Percentiles rank a stretch among this genome's conserved stretches.
Conservation (phyloP, 2,888 invertebrate genomes). For the Itoplectis maculator region DNA sequence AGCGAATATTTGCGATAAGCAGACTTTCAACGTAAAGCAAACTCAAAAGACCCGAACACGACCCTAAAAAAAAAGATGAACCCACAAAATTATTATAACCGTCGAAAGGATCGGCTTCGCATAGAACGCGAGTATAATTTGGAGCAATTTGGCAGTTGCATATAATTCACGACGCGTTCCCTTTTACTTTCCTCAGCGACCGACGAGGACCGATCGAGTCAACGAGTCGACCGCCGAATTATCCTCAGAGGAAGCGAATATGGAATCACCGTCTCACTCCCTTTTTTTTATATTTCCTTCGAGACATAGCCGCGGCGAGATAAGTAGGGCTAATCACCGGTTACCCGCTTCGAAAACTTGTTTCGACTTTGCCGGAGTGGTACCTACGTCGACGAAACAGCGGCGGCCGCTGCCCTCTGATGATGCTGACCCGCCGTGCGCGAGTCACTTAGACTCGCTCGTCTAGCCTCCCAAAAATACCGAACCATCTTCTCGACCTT, state of each 20-base stretch:
- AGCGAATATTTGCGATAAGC: slow-evolving; percentile 18
- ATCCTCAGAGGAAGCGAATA: background rate
- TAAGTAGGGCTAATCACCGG: slow-evolving; percentile 83
- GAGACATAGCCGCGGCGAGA: slow-evolving; percentile 69
- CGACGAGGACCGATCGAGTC: too few species aligned
- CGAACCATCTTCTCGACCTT: background rate
- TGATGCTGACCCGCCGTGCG: slow-evolving; percentile 1
- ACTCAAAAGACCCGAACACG: slow-evolving; percentile 27
- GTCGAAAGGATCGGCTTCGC: slow-evolving; percentile 51
- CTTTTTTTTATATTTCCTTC: background rate
- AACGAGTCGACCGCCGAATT: too few species aligned
- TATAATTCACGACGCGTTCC: slow-evolving; percentile 82
- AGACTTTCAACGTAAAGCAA: slow-evolving; percentile 66
- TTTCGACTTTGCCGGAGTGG: slow-evolving; percentile 74
- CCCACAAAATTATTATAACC: slow-evolving; percentile 60
- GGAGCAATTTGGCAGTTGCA: slow-evolving; percentile 83
- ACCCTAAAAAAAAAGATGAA: slow-evolving; percentile 21
- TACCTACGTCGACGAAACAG: background rate
- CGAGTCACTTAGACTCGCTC: background rate
- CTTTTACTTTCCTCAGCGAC: slow-evolving; percentile 79
- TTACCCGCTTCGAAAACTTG: slow-evolving; percentile 75
- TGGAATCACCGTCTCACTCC: slow-evolving; percentile 23
- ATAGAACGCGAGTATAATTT: slow-evolving; percentile 79
- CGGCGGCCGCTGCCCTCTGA: background rate
- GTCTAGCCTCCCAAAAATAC: background rate